Evolutionary conservation across 2,113 vertebrate genomes (phyloP).

Genomic region (Lagopus muta): DNA sequence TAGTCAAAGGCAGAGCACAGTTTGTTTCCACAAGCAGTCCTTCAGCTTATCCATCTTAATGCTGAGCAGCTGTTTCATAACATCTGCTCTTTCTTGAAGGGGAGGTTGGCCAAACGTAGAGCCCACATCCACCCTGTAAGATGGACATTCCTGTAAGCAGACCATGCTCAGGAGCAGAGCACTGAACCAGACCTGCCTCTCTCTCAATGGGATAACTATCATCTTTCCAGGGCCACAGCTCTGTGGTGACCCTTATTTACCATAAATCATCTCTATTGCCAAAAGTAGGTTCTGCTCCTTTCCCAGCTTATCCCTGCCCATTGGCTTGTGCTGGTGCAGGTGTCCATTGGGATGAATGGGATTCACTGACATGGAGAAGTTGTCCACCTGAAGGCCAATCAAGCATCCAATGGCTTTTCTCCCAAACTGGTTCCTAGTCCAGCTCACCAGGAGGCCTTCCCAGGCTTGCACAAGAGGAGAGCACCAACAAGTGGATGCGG

Average conservation of each 20-base stretch:
- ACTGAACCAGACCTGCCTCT: not conserved
- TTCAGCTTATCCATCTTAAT: not conserved
- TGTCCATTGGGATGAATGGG: accelerated
- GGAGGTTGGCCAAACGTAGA: not conserved
- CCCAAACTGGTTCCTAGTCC: not conserved
- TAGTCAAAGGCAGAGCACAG: not conserved
- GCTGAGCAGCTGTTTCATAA: not conserved
- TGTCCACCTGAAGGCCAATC: not conserved
- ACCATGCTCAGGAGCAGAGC: not conserved
- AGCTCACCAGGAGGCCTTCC: not conserved
- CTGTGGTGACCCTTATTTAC: accelerated
- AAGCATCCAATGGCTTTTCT: not conserved
- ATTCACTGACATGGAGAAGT: accelerated
- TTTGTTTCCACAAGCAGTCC: not conserved
- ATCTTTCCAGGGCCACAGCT: not conserved
- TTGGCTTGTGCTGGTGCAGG: not conserved
- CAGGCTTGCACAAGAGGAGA: not conserved
- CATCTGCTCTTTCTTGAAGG: not conserved
- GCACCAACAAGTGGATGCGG: not conserved
- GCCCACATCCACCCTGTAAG: accelerated
- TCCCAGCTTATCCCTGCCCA: not conserved
- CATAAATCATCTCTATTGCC: not conserved
- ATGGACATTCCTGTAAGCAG: not conserved
- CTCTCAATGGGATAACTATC: not conserved
- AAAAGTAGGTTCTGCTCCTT: not conserved